Percentiles rank a stretch among this genome's conserved stretches.
These are phyloP conservation scores for Apis dorsata DNA, from an alignment of 1,140 invertebrate species.

Conservation along the genomic window DNA sequence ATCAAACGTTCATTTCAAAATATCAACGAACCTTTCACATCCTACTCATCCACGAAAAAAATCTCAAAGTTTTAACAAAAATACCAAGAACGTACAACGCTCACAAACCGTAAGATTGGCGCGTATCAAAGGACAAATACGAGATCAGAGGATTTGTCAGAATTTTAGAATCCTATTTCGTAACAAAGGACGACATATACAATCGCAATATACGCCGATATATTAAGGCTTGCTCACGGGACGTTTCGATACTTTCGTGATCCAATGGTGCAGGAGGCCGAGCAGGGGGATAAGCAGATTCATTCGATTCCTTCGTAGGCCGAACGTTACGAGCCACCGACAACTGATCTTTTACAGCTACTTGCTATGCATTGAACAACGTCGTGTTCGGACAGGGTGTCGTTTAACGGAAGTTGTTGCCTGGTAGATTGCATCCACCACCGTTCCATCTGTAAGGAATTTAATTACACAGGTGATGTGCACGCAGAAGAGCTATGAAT, in stretches of 20 bases:
- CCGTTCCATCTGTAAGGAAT: not conserved
- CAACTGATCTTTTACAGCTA: constrained; percentile 65
- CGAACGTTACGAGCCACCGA: constrained; percentile 46
- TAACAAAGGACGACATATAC: too few species aligned
- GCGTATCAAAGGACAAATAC: not conserved
- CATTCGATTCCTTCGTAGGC: constrained; percentile 54
- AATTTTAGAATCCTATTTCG: not conserved
- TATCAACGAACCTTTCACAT: too few species aligned
- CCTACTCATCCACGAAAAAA: too few species aligned
- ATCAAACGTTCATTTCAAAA: too few species aligned
- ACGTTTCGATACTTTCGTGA: not conserved
- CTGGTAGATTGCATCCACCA: not conserved
- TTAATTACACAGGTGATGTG: constrained; percentile 2
- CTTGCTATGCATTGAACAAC: constrained; percentile 66
- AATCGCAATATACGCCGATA: not conserved
- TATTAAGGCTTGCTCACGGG: not conserved
- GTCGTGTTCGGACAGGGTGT: constrained; percentile 48
- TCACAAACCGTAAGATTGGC: not conserved
- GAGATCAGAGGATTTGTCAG: not conserved
- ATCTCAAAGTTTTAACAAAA: too few species aligned
- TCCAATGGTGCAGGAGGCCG: constrained; percentile 4
- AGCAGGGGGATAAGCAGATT: constrained; percentile 49
- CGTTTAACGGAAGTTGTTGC: constrained; percentile 51
- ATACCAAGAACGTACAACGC: not conserved
- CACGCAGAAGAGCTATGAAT: not conserved